phyloP scores from a whole-genome alignment of 30 jellyfish, hydroid and myxozoan genomes.

The Chrysaora quinquecirrha region DNA sequence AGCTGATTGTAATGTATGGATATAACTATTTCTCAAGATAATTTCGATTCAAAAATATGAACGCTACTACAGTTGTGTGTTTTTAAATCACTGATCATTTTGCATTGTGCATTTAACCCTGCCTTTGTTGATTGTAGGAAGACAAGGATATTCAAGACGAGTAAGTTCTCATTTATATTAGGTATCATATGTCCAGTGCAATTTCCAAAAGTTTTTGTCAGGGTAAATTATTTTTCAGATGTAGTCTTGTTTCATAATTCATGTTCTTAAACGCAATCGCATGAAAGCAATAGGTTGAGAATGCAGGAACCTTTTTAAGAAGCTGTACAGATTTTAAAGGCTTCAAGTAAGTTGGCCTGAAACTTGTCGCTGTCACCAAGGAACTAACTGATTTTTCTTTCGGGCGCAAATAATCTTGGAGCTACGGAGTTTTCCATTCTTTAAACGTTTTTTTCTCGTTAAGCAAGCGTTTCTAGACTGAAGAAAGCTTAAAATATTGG shows the following conservation, averaged over 20 bases:
- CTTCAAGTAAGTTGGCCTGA: not conserved
- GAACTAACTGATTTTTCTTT: too few species aligned
- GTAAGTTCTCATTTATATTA: slow-evolving; percentile 40
- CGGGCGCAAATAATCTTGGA: too few species aligned
- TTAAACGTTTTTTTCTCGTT: too few species aligned
- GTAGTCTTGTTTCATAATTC: not conserved
- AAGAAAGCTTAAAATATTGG: too few species aligned
- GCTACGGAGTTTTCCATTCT: too few species aligned
- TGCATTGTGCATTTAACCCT: not conserved
- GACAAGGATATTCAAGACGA: slow-evolving; percentile 74
- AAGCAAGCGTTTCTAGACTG: too few species aligned
- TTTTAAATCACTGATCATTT: not conserved
- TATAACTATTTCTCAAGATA: too few species aligned
- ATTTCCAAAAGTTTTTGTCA: not conserved
- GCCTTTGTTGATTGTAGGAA: slow-evolving; percentile 26
- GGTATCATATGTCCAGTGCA: not conserved
- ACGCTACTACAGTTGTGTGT: not conserved
- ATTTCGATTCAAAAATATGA: not conserved
- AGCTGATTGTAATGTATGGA: too few species aligned
- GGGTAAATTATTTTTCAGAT: not conserved
- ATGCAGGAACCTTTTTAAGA: not conserved
- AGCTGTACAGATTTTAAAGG: not conserved
- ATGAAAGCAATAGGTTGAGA: not conserved
- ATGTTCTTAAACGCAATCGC: not conserved
- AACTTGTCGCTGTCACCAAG: too few species aligned